phyloP scores from a whole-genome alignment of 2,113 vertebrate species.

The Puntigrus tetrazona region DNA sequence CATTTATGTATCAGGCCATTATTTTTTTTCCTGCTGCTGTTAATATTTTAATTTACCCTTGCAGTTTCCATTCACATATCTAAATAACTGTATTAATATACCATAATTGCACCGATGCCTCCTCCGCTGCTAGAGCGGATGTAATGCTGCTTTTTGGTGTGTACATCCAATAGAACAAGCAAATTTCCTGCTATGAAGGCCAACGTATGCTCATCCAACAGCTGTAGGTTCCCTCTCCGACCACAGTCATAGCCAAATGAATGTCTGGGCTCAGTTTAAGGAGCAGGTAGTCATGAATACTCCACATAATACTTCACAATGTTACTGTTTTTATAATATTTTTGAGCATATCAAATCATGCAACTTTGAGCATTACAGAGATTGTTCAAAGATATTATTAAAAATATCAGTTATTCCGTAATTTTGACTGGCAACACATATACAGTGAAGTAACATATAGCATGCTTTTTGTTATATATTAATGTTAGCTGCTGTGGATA shows the following conservation, averaged over 20 bases:
- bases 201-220: constrained; percentile 79
- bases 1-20: not conserved
- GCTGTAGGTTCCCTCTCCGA: constrained; percentile 82
- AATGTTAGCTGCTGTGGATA: constrained; percentile 76
- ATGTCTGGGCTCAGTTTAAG: constrained; percentile 75
- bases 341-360: not conserved
- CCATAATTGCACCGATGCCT: constrained; percentile 86
- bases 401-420: not conserved
- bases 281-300: not conserved
- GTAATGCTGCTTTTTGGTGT: constrained; percentile 78
- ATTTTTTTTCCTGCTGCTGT: not conserved
- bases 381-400: not conserved
- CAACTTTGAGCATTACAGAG: not conserved
- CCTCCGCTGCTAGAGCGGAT: constrained; percentile 81
- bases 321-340: not conserved
- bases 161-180: constrained; percentile 80
- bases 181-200: constrained; percentile 88
- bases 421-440: not conserved
- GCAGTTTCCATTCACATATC: not conserved
- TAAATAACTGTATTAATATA: constrained; percentile 59
- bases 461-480: not conserved
- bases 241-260: constrained; percentile 92
- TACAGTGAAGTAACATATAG: not conserved
- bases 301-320: not conserved
- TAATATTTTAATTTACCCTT: not conserved